Conservation (phyloP, 2,113 vertebrate genomes). For the Oncorhynchus mykiss region DNA sequence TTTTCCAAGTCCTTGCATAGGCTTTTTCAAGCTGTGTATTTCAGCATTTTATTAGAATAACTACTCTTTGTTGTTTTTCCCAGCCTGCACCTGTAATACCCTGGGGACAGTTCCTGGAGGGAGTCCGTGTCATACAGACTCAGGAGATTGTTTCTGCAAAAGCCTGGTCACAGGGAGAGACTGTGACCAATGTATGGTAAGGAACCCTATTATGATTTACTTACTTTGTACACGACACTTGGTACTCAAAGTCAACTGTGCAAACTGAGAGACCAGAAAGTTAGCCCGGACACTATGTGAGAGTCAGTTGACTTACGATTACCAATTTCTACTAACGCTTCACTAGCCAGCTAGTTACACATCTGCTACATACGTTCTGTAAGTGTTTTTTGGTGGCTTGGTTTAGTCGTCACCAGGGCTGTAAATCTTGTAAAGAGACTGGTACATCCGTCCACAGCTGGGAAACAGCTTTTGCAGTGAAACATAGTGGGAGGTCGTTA, state of each 20-base stretch:
- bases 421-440: conserved; percentile 2
- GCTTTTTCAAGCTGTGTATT: too few species aligned
- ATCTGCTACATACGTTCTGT: background rate
- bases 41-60: too few species aligned
- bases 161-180: conserved; percentile 86
- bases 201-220: conserved; percentile 20
- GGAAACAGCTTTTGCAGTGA: background rate
- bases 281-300: too few species aligned
- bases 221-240: too few species aligned
- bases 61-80: background rate
- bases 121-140: conserved; percentile 85
- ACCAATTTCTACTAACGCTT: too few species aligned
- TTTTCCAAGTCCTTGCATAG: too few species aligned
- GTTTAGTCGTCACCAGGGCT: background rate
- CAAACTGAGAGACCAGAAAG: too few species aligned
- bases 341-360: too few species aligned
- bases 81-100: conserved; percentile 87
- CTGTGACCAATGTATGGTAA: conserved; percentile 91
- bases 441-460: background rate
- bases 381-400: background rate
- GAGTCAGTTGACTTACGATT: too few species aligned
- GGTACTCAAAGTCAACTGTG: too few species aligned
- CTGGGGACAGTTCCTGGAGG: conserved; percentile 88
- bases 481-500: conserved; percentile 33
- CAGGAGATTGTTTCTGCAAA: conserved; percentile 94